Evolutionary conservation across 2,888 invertebrate species (phyloP).

Genomic region (Timandra comae): DNA sequence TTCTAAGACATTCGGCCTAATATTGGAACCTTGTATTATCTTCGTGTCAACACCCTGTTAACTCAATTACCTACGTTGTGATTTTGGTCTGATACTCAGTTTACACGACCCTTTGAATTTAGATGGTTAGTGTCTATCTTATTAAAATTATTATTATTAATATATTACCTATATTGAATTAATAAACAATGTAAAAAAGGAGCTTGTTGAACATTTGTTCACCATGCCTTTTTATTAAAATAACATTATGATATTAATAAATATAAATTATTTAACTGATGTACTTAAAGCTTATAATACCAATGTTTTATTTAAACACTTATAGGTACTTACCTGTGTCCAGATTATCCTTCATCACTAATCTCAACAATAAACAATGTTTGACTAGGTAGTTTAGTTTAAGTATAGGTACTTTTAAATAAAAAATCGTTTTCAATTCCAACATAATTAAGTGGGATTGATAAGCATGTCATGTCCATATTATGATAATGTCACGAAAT

Average conservation of each 20-base stretch:
- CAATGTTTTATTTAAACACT: too few species aligned
- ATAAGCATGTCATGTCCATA: too few species aligned
- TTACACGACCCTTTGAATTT: slow-evolving; percentile 43
- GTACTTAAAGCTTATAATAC: too few species aligned
- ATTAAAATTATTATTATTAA: slow-evolving; percentile 46
- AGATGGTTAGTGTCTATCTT: slow-evolving; percentile 55
- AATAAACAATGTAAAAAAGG: slow-evolving; percentile 38
- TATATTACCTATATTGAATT: slow-evolving; percentile 21
- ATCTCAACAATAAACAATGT: too few species aligned
- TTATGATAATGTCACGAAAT: too few species aligned
- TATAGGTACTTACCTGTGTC: too few species aligned
- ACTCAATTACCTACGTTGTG: slow-evolving; percentile 55
- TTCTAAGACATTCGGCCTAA: slow-evolving; percentile 14
- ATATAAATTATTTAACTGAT: too few species aligned
- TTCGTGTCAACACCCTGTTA: slow-evolving; percentile 29
- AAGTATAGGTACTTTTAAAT: too few species aligned
- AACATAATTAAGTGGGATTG: too few species aligned
- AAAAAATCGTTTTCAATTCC: too few species aligned
- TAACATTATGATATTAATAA: slow-evolving; percentile 27
- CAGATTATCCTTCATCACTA: too few species aligned
- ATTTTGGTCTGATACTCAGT: slow-evolving; percentile 56
- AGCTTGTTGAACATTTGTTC: slow-evolving; percentile 73
- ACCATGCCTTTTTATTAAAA: slow-evolving; percentile 60
- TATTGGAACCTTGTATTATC: slow-evolving; percentile 13
- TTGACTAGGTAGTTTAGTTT: too few species aligned